Base-by-base conservation (phyloP, 2,888 invertebrate species). In the Hydrotaea cyrtoneurina region DNA sequence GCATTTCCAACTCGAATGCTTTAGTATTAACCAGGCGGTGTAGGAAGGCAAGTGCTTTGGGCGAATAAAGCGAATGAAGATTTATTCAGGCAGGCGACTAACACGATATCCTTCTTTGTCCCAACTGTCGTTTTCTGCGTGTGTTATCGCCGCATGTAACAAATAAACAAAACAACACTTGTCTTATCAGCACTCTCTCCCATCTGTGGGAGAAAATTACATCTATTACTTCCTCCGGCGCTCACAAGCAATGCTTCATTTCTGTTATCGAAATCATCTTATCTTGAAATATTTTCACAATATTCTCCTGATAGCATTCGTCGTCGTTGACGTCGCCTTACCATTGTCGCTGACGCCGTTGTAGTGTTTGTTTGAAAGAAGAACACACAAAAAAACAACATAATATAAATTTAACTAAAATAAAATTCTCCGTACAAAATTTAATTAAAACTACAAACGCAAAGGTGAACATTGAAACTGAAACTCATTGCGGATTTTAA, bases 1-100 rank as follows among this genome's bases (percentile, higher is more conserved):
- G 50, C 50, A 23, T 15, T 26, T 10, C 26, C 17, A 11, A 26
- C 50, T n/a, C 59, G 19, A 19, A 83, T n/a, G n/a, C 55, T 72
- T 84, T 71, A 81, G 84, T 84, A 75, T 75, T 50, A 55, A 71
- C 78, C 71, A 71, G 78, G 55, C 75, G 36, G 64, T 72, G 71
- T 75, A 62, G 62, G 84, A 74, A 62, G 64, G 83, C n/a, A 78
- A 31, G 31, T 7, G 31, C n/a, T n/a, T n/a, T n/a, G n/a, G n/a
- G n/a, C n/a, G n/a, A n/a, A n/a, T n/a, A n/a, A n/a, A n/a, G n/a
- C n/a, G n/a, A n/a, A n/a, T n/a, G n/a, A n/a, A n/a, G n/a, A n/a
- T n/a, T n/a, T n/a, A n/a, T n/a, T n/a, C n/a, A n/a, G n/a, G n/a
- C n/a, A n/a, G n/a, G n/a, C n/a, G n/a, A n/a, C n/a, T n/a, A n/a